Evolutionary conservation across 2,797 vertebrate species (phyloP), one percentile per base, ranked within the genome.

Genomic region (Premnoplex brunnescens): DNA sequence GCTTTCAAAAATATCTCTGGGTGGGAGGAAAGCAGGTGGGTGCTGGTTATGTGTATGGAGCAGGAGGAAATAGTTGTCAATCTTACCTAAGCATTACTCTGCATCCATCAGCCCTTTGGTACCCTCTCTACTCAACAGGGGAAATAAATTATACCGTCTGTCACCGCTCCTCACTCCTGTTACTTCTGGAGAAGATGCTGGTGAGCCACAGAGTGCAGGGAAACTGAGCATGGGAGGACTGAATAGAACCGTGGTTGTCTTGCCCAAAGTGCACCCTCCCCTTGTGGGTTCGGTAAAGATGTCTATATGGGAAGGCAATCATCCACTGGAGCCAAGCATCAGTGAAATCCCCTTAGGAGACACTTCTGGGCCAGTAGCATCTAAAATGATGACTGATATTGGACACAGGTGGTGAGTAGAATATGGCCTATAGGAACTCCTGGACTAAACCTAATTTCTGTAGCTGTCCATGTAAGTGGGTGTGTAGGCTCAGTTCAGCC

Each of bases 21-120:
- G 95, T 95, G 67, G 92, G 94, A 95, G 94, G 94, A 88, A 95
- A 92, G 46, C 77, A 89, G 81, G 96, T 96, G 85, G 96, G 93
- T 83, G 85, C 86, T 91, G 76, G 91, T 88, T 95, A 69, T 88
- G 91, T 94, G 94, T 94, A 96, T 72, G 92, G 89, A 96, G 94
- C 88, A 90, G 85, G 75, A 95, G 96, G 96, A 97, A 97, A 95
- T 96, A 85, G 91, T 89, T 97, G 96, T 94, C 96, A 97, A 18
- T 94, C 92, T 96, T 95, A 95, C 92, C 95, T 91, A 94, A 93
- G 85, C 88, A 90, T 91, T 94, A 93, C 92, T 97, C 71, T 22
- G 72, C 48, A 96, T 86, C 89, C 82, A 96, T 95, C 68, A 94
- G 89, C 58, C 74, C 64, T 71, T 95, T 94, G 49, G 71, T 91